Base-by-base conservation (phyloP, 2,888 invertebrate species). In the Eurois occulta region DNA sequence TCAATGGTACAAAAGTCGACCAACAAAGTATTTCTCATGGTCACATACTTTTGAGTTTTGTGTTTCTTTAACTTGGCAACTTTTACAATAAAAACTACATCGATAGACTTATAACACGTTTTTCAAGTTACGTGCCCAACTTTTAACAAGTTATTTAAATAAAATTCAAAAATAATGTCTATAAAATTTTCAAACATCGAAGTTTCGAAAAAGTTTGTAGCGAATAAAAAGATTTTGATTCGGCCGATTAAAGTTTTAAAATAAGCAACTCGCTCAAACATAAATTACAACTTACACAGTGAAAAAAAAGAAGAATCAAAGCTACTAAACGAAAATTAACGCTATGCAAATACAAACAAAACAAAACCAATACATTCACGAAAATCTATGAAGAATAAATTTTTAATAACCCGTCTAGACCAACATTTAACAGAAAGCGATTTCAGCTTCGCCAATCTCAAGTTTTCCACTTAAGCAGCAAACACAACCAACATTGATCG, bases 401-500 rank as follows among this genome's bases (percentile, higher is more conserved):
- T 94, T 94, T 94, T 95, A 95, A 95, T 96, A 95, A 94, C 94
- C 91, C 91, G 96, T 96, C 96, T 96, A 96, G 96, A 96, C 96
- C 94, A 92, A 92, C 91, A 93, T 94, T 94, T 83, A 83, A 85
- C 80, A 86, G 88, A 89, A 91, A 93, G 88, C 91, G 89, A 92
- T 94, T 94, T 93, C 90, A 93, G 94, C 92, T 92, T 92, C 87
- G 88, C 90, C 93, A 93, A 93, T 92, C 90, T 89, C 89, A 95
- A 95, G 94, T 94, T 95, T 94, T 92, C 93, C 91, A 93, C 93
- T 95, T 90, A 91, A 90, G 86, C 28, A 58, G 72, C 35, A 72
- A 83, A 32, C 72, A 80, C 87, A 92, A 85, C 92, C 91, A 91
- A 90, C 92, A 93, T 93, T 92, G 94, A 94, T 94, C 91, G 91